Percentiles rank a stretch among this genome's conserved stretches.
Conservation (phyloP, 2,113 vertebrate genomes). For the Chloebia gouldiae region DNA sequence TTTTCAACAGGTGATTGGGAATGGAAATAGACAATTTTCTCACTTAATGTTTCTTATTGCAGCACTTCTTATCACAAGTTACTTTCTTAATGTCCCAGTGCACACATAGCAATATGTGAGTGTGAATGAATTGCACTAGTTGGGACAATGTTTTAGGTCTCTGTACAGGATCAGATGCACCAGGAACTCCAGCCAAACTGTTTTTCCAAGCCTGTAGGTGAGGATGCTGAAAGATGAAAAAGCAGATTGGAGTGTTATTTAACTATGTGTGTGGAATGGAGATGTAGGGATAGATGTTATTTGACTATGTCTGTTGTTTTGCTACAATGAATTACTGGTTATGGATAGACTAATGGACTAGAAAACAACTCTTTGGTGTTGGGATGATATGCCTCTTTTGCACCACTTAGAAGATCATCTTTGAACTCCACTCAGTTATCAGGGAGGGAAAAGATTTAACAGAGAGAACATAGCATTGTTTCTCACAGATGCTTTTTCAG, state of each 20-base stretch:
- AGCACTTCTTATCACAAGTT: neutral
- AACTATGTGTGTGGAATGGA: neutral
- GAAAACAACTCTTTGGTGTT: neutral
- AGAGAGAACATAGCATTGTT: neutral
- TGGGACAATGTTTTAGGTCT: neutral
- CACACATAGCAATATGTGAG: rapidly evolving
- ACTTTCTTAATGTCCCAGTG: neutral
- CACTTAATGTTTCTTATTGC: neutral
- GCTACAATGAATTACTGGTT: neutral
- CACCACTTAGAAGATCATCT: neutral
- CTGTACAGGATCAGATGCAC: neutral
- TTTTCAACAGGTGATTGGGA: neutral
- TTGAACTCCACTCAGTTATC: neutral
- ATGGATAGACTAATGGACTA: neutral
- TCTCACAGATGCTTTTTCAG: neutral
- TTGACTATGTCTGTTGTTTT: neutral
- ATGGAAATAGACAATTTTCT: neutral
- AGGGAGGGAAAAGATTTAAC: neutral
- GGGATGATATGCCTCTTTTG: neutral
- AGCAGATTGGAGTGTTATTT: neutral
- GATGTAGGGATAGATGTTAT: neutral
- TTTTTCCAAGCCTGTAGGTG: neutral
- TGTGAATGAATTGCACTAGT: neutral
- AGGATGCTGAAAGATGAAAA: neutral
- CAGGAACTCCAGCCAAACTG: neutral